Percentiles rank a stretch among this genome's conserved stretches.
These are phyloP conservation scores for Eristalis arbustorum DNA, from an alignment of 2,888 invertebrate species.

Conservation along the genomic window DNA sequence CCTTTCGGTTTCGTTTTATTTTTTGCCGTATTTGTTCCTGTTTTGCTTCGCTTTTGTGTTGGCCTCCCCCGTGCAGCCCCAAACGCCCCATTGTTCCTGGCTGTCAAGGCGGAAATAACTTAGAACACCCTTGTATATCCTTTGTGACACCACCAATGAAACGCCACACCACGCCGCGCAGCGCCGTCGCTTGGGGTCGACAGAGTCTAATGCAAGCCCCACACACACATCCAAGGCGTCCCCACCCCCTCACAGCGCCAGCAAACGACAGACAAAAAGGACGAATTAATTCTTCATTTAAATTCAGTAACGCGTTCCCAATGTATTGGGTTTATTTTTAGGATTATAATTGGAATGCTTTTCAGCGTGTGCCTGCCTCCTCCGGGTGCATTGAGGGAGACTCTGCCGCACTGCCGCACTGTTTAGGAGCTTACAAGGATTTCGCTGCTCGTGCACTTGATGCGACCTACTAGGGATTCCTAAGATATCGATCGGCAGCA, in stretches of 20 bases:
- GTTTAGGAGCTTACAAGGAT: not conserved
- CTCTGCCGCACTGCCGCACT: not conserved
- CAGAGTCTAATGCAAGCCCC: constrained; percentile 36
- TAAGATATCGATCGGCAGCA: not conserved
- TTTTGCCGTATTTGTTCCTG: not conserved
- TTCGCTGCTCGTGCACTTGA: constrained; percentile 28
- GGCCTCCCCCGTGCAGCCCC: not conserved
- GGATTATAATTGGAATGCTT: constrained; percentile 70
- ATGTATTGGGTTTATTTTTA: constrained; percentile 69
- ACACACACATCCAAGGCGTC: not conserved
- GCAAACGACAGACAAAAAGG: constrained; percentile 64
- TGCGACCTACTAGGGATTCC: constrained; percentile 26
- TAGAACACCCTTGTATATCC: constrained; percentile 58
- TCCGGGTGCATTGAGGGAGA: not conserved
- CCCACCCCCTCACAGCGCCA: not conserved
- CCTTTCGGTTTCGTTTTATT: not conserved
- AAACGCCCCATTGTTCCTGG: constrained; percentile 52
- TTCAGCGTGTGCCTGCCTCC: not conserved
- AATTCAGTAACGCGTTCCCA: constrained; percentile 80
- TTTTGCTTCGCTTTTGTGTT: not conserved
- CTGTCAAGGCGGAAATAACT: constrained; percentile 68
- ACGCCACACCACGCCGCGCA: constrained; percentile 14
- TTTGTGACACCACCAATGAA: constrained; percentile 65
- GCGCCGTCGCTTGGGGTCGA: not conserved
- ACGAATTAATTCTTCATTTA: constrained; percentile 80